phyloP scores from a whole-genome alignment of 2,797 vertebrate species.

The Gadopsis bispinosus region DNA sequence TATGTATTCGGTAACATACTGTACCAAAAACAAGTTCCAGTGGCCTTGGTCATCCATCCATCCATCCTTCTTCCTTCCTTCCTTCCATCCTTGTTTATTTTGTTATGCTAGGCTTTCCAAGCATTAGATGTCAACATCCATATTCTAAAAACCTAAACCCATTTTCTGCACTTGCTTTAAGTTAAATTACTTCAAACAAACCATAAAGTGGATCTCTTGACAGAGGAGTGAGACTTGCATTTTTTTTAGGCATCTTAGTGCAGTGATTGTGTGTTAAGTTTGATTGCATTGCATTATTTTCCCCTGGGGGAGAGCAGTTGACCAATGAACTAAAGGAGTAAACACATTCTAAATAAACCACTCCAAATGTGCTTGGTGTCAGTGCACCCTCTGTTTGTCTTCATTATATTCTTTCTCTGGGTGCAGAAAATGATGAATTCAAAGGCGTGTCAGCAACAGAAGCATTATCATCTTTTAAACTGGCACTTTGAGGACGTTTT shows the following conservation, averaged over 20 bases:
- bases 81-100: background rate
- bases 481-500: background rate
- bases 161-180: constrained; percentile 4
- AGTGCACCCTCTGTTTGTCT: constrained; percentile 22
- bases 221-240: background rate
- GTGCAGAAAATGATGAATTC: background rate
- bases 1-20: too few species aligned
- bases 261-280: background rate
- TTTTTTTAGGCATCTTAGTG: background rate
- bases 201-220: background rate
- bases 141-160: background rate
- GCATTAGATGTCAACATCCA: background rate
- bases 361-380: background rate
- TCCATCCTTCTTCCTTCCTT: too few species aligned
- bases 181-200: constrained; percentile 4
- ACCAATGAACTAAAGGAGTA: constrained; percentile 1
- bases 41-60: too few species aligned
- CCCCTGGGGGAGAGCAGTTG: background rate
- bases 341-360: constrained; percentile 6
- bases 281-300: background rate
- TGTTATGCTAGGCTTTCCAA: background rate
- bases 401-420: constrained; percentile 5
- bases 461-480: background rate
- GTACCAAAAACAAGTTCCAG: too few species aligned
- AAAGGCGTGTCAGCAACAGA: background rate